Percentiles rank a stretch among this genome's conserved stretches.
These are phyloP conservation scores for Agrypnia vestita DNA, from an alignment of 1,140 invertebrate genomes.

Conservation along the genomic window DNA sequence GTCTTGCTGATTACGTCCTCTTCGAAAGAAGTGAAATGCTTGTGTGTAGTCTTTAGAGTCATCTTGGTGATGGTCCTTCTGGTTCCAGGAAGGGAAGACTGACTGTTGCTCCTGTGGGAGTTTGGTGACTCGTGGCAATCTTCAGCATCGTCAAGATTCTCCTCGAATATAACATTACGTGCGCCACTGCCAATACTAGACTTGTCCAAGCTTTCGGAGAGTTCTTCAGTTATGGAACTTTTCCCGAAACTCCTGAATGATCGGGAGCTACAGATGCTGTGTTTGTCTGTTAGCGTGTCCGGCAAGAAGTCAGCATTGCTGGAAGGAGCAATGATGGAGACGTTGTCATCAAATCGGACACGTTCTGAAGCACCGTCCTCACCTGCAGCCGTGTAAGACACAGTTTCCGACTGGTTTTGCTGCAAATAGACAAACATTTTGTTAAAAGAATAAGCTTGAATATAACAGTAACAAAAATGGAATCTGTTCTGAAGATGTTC, in stretches of 20 bases:
- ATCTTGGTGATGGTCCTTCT: constrained; percentile 53
- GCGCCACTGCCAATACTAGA: constrained; percentile 59
- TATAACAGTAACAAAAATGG: not conserved
- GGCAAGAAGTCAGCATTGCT: constrained; percentile 56
- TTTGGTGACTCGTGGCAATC: constrained; percentile 54
- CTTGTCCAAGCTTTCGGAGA: constrained; percentile 59
- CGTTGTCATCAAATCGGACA: constrained; percentile 75
- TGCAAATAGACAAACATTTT: constrained; percentile 48
- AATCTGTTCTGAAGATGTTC: too few relatives aligned
- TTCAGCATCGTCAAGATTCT: constrained; percentile 55
- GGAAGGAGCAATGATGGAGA: constrained; percentile 63
- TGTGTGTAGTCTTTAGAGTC: constrained; percentile 55
- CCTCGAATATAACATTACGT: constrained; percentile 59
- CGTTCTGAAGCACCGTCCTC: constrained; percentile 77
- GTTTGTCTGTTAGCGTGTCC: constrained; percentile 54
- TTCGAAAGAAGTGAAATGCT: constrained; percentile 60
- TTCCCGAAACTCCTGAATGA: constrained; percentile 60
- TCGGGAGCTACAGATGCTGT: constrained; percentile 58
- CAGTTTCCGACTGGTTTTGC: constrained; percentile 60
- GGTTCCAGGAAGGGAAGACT: constrained; percentile 53
- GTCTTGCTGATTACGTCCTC: constrained; percentile 59
- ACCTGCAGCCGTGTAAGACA: constrained; percentile 56
- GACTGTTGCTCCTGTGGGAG: constrained; percentile 56
- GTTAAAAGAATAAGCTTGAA: constrained; percentile 1
- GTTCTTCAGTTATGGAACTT: constrained; percentile 58